Evolutionary conservation across 2,113 vertebrate species (phyloP).

Genomic region (Polyodon spathula): DNA sequence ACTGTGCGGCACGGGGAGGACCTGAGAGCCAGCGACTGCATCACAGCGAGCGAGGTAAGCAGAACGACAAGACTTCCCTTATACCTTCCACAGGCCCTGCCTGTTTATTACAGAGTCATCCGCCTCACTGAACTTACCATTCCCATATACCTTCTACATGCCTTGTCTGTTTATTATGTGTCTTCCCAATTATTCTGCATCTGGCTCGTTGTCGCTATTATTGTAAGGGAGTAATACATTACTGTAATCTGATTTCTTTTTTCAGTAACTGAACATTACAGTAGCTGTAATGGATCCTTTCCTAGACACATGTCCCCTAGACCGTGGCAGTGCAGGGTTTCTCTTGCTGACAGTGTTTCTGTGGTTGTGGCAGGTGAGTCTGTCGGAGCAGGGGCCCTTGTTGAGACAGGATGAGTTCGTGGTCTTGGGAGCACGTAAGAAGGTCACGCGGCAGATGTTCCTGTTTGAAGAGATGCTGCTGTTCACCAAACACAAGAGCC

Average conservation of each 20-base stretch:
- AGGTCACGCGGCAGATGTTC: constrained; percentile 66
- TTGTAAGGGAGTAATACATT: no score
- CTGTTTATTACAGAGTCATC: neutral
- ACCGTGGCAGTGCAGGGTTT: neutral
- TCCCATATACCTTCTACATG: neutral
- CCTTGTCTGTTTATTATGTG: neutral
- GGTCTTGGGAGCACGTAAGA: constrained; percentile 63
- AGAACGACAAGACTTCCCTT: constrained; percentile 20
- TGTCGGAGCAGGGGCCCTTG: constrained; percentile 70
- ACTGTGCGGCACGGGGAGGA: constrained; percentile 73
- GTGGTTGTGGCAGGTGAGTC: constrained; percentile 35
- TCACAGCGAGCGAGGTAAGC: constrained; percentile 74
- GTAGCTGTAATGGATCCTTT: neutral
- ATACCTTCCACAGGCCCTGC: neutral
- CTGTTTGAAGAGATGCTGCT: constrained; percentile 76
- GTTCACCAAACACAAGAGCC: constrained; percentile 75
- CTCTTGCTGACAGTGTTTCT: neutral
- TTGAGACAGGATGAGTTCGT: constrained; percentile 72
- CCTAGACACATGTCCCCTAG: neutral
- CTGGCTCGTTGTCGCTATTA: no score
- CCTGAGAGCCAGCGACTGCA: constrained; percentile 75
- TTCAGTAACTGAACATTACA: no score
- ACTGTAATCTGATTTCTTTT: no score
- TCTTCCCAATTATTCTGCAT: no score
- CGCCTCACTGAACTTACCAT: neutral